phyloP scores from a whole-genome alignment of 2,797 vertebrate genomes.

The Leucoraja ocellata region DNA sequence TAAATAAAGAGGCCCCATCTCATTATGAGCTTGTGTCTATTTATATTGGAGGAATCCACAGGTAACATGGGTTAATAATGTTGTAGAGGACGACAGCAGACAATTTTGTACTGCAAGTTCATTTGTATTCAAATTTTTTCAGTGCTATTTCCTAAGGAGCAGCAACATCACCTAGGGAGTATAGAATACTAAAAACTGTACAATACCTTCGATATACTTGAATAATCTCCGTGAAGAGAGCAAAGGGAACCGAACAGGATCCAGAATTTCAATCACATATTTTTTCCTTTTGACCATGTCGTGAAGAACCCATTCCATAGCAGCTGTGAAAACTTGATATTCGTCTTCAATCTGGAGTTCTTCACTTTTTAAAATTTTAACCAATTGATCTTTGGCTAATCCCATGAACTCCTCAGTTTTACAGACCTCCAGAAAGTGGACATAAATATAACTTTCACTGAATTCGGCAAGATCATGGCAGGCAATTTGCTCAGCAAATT shows the following conservation, averaged over 20 bases:
- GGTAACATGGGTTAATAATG: too few species aligned
- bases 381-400: conserved; percentile 81
- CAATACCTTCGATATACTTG: conserved; percentile 88
- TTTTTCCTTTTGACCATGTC: conserved; percentile 81
- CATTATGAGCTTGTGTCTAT: too few species aligned
- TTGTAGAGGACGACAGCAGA: background rate
- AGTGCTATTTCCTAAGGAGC: background rate
- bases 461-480: conserved; percentile 83
- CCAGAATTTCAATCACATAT: conserved; percentile 80
- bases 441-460: conserved; percentile 86
- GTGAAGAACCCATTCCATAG: conserved; percentile 90
- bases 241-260: conserved; percentile 84
- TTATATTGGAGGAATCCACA: too few species aligned
- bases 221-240: conserved; percentile 86
- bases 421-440: conserved; percentile 82
- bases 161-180: background rate
- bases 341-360: conserved; percentile 93
- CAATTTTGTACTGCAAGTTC: background rate
- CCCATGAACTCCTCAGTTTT: conserved; percentile 76
- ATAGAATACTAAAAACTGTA: background rate
- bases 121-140: background rate
- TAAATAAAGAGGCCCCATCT: too few species aligned
- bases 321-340: conserved; percentile 87
- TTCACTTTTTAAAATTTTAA: conserved; percentile 81
- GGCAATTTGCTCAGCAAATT: conserved; percentile 89